Conservation (phyloP, 1,140 invertebrate species). For the Sminthurides bifidus region DNA sequence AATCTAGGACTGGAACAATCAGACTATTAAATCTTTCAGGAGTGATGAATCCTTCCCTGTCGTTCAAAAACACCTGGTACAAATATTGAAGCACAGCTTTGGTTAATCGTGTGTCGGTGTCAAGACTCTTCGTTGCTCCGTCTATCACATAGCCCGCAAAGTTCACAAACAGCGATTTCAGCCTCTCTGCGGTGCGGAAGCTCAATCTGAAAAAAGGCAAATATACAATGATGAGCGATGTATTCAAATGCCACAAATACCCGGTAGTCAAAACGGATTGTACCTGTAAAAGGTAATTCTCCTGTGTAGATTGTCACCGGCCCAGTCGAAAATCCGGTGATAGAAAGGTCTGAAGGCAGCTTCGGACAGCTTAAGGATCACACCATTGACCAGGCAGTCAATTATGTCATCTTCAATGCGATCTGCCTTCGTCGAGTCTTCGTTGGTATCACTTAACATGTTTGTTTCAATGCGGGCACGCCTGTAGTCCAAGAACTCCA, state of each 20-base stretch:
- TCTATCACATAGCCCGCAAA: constrained; percentile 76
- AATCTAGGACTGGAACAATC: constrained; percentile 25
- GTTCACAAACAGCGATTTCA: constrained; percentile 77
- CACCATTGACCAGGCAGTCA: constrained; percentile 52
- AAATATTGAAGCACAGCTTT: constrained; percentile 24
- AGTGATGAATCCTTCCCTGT: constrained; percentile 30
- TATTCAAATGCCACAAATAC: too few species aligned
- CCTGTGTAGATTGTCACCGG: constrained; percentile 45
- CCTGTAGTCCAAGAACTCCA: constrained; percentile 56
- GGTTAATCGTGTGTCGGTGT: constrained; percentile 25
- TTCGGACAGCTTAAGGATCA: constrained; percentile 79
- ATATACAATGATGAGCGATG: constrained; percentile 17
- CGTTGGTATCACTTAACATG: constrained; percentile 43
- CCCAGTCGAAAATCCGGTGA: constrained; percentile 75
- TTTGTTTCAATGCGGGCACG: too few species aligned
- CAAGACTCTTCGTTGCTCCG: constrained; percentile 58
- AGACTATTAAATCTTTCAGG: constrained; percentile 27
- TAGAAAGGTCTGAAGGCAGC: constrained; percentile 74
- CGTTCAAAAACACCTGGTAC: constrained; percentile 32
- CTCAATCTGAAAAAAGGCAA: constrained; percentile 27
- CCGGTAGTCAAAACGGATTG: not conserved
- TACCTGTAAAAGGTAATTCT: constrained; percentile 66
- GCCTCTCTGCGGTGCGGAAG: constrained; percentile 46
- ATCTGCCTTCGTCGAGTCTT: constrained; percentile 24
- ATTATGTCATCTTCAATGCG: constrained; percentile 57